Percentiles rank a stretch among this genome's conserved stretches.
phyloP scores from a whole-genome alignment of 2,113 vertebrate species.

The Leucoraja erinaceus region DNA sequence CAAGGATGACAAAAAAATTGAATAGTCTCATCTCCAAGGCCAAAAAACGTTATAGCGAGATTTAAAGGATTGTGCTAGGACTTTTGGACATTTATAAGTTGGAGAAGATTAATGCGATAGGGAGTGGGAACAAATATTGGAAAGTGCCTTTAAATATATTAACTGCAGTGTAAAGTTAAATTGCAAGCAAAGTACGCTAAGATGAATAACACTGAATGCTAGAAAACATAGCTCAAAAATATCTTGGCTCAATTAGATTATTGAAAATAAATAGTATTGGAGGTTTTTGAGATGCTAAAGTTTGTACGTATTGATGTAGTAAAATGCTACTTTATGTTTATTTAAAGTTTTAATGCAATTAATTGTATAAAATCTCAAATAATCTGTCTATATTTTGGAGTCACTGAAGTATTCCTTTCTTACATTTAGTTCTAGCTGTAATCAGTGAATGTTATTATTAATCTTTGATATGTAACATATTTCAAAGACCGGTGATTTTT shows the following conservation, averaged over 20 bases:
- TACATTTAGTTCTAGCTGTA: not conserved
- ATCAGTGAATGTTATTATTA: not conserved
- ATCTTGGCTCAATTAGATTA: not conserved
- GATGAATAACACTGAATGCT: not conserved
- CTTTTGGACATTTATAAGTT: not conserved
- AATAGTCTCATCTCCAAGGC: too few species aligned
- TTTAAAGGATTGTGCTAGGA: not conserved
- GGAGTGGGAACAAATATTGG: too few species aligned
- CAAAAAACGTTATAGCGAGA: not conserved
- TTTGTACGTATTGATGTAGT: not conserved
- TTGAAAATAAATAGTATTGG: not conserved
- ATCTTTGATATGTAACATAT: not conserved
- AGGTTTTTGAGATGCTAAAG: not conserved
- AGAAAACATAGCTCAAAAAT: not conserved
- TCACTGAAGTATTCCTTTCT: not conserved
- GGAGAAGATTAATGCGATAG: too few species aligned
- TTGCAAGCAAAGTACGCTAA: not conserved
- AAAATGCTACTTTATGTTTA: not conserved
- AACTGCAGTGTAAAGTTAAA: not conserved
- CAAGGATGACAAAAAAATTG: not conserved
- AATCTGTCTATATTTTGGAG: not conserved
- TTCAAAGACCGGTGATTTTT: not conserved
- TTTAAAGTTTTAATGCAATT: not conserved
- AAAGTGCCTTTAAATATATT: not conserved
- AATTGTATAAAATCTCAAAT: not conserved